Conservation (phyloP, 1,140 invertebrate genomes). For the Apis dorsata region DNA sequence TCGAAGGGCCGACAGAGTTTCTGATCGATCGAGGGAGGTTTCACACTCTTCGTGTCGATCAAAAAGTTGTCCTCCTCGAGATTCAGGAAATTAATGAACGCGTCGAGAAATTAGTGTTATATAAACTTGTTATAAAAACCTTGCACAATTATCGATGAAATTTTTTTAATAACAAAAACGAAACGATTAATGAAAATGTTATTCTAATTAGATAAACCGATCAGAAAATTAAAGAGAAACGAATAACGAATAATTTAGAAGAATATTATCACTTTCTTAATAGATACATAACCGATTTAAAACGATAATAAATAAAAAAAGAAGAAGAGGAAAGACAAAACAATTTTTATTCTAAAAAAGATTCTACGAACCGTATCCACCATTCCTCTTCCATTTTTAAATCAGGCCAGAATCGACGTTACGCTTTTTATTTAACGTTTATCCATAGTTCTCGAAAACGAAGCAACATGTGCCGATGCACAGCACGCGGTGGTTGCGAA, state of each 20-base stretch:
- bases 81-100: background rate
- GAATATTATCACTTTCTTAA: too few relatives aligned
- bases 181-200: too few relatives aligned
- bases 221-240: too few relatives aligned
- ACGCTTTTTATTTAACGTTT: background rate
- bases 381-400: background rate
- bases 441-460: background rate
- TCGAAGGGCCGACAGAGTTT: background rate
- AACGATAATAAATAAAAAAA: too few relatives aligned
- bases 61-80: too few relatives aligned
- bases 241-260: too few relatives aligned
- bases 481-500: background rate
- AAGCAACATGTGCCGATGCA: conserved; percentile 39
- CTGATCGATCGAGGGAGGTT: background rate
- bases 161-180: too few relatives aligned
- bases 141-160: too few relatives aligned
- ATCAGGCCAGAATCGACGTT: background rate
- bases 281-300: too few relatives aligned
- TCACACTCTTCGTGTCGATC: background rate
- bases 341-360: background rate
- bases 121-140: too few relatives aligned
- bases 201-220: too few relatives aligned
- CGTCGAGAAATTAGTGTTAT: background rate
- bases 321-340: background rate
- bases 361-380: too few relatives aligned